Conservation (phyloP, 2,113 vertebrate species). For the Riparia riparia region DNA sequence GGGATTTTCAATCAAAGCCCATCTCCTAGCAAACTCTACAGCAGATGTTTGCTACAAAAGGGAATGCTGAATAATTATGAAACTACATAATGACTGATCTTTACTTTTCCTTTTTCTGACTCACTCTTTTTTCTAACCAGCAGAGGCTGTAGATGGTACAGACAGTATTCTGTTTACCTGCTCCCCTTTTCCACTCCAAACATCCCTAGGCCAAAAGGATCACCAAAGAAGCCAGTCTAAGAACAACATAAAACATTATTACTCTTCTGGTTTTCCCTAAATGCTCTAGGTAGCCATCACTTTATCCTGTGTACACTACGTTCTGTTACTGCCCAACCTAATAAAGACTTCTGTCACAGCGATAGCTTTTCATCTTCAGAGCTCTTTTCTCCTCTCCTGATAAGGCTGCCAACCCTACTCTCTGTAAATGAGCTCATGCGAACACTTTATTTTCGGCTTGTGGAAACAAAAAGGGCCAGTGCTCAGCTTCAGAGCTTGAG, state of each 20-base stretch:
- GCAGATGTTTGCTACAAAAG: neutral
- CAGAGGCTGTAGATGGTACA: neutral
- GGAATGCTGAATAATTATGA: neutral
- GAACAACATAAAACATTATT: constrained; percentile 70
- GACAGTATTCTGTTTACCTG: neutral
- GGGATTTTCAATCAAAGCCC: neutral
- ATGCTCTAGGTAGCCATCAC: constrained; percentile 70
- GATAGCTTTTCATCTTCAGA: constrained; percentile 81
- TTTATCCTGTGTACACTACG: constrained; percentile 66
- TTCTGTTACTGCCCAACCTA: constrained; percentile 78
- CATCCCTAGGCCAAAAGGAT: constrained; percentile 55
- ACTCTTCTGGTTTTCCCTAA: constrained; percentile 71
- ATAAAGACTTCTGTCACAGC: constrained; percentile 82
- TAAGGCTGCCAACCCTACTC: constrained; percentile 81
- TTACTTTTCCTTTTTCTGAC: constrained; percentile 12
- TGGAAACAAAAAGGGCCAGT: constrained; percentile 73
- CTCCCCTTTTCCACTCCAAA: neutral
- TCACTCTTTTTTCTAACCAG: neutral
- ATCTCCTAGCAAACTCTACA: neutral
- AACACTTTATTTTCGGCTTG: constrained; percentile 76
- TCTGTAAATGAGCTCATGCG: constrained; percentile 78
- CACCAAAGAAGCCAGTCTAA: constrained; percentile 36
- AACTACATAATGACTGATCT: neutral
- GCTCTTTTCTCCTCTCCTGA: constrained; percentile 76
- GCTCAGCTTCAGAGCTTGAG: constrained; percentile 62